A percentile compares a stretch with the other conserved stretches of the same genome.
These are phyloP conservation scores for Harpagoxenus sublaevis DNA, from an alignment of 2,888 invertebrate genomes.

Conservation along the genomic window DNA sequence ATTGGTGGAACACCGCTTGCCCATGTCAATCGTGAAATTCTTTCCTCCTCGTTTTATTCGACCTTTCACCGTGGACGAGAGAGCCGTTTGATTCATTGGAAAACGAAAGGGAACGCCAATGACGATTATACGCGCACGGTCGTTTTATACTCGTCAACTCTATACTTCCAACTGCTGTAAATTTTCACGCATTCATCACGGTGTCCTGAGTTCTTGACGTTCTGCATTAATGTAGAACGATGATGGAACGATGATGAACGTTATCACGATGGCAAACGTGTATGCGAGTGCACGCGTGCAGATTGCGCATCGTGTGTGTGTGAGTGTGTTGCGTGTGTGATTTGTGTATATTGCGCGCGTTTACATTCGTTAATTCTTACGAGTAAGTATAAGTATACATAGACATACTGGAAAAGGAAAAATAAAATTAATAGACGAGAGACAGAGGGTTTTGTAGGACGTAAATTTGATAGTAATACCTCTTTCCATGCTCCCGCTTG, in stretches of 20 bases:
- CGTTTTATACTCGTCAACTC: slow-evolving; percentile 51
- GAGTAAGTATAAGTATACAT: slow-evolving; percentile 58
- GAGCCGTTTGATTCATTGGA: slow-evolving; percentile 56
- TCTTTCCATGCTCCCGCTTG: slow-evolving; percentile 99
- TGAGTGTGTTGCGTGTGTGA: background rate
- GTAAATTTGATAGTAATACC: slow-evolving; percentile 89
- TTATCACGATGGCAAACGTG: background rate
- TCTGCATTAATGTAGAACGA: slow-evolving; percentile 37
- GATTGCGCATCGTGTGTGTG: slow-evolving; percentile 8
- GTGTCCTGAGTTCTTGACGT: slow-evolving; percentile 41
- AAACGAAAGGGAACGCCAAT: slow-evolving; percentile 54
- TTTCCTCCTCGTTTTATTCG: slow-evolving; percentile 51
- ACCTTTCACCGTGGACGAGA: slow-evolving; percentile 65
- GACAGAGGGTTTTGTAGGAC: slow-evolving; percentile 72
- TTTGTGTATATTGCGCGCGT: slow-evolving; percentile 3
- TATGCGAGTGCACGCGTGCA: slow-evolving; percentile 41
- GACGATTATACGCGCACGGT: slow-evolving; percentile 43
- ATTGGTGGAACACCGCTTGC: background rate
- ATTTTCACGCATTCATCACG: slow-evolving; percentile 54
- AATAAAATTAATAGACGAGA: slow-evolving; percentile 69
- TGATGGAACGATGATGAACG: slow-evolving; percentile 37
- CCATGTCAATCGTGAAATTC: slow-evolving; percentile 11
- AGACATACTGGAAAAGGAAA: slow-evolving; percentile 64
- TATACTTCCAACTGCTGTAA: slow-evolving; percentile 47
- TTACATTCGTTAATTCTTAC: slow-evolving; percentile 43